Conservation (phyloP, 2,113 vertebrate genomes). For the Paradisaea rubra region DNA sequence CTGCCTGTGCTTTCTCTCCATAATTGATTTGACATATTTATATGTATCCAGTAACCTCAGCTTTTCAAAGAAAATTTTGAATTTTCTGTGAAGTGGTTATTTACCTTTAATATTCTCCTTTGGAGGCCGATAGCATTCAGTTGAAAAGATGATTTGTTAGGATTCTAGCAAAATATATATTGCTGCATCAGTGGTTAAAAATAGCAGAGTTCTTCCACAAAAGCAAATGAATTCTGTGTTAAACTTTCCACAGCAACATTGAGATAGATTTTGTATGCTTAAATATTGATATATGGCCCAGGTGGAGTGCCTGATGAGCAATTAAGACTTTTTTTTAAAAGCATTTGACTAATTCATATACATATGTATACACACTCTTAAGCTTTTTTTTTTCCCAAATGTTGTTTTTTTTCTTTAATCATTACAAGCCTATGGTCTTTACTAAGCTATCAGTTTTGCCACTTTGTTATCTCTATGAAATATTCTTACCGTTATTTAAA, state of each 20-base stretch:
- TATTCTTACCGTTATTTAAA: neutral
- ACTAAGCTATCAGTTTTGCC: neutral
- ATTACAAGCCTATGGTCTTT: neutral
- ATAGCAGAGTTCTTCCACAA: neutral
- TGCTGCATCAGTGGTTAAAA: neutral
- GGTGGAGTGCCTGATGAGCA: neutral
- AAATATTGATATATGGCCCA: neutral
- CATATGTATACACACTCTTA: neutral
- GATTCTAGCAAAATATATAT: neutral
- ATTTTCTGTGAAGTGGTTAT: neutral
- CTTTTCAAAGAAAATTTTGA: neutral
- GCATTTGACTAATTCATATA: neutral
- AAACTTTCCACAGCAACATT: neutral
- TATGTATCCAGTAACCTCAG: neutral
- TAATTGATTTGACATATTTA: neutral
- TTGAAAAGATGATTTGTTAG: neutral
- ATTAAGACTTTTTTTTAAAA: neutral
- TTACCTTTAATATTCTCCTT: neutral
- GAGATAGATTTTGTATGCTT: neutral
- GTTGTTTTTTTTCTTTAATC: neutral
- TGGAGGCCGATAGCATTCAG: neutral
- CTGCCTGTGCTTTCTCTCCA: neutral
- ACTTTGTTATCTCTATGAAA: neutral
- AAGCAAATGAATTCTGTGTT: neutral
- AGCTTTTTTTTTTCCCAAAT: neutral